Evolutionary conservation across 2,888 invertebrate species (phyloP), one percentile per base, ranked within the genome.

Genomic region (Drosophila cognata): DNA sequence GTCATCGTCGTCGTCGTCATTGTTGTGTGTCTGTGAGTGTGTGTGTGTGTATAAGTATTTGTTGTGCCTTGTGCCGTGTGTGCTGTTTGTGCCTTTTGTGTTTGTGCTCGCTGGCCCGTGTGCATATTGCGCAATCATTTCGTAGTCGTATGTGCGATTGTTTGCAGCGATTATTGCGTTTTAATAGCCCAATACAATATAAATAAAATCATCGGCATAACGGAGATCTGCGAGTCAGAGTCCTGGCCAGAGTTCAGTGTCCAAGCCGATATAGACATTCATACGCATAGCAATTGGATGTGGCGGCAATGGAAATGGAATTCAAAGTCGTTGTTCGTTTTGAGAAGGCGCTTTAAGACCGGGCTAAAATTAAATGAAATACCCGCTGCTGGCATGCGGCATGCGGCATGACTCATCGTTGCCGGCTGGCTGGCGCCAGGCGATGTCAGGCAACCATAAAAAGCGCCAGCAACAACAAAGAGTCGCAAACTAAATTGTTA

Each of bases 91-190:
- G 64, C 31, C 35, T 62, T 38, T 61, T 65, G 61, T 63, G 63
- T n/a, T 62, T 68, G 65, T 79, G 81, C 68, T 84, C 85, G 85
- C 56, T 89, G 82, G 79, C 43, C 88, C 74, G 88, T 88, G 88
- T 85, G 77, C 77, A 88, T 89, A 89, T 85, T 85, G 84, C 84
- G 84, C 84, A 85, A 85, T 85, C 87, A 84, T 79, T 79, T 57
- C 59, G 71, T 67, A 53, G 62, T 69, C 51, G 71, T 59, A 63
- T 74, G 64, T 64, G 80, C 87, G 71, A 81, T 81, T 84, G 81
- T 80, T 71, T 66, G 77, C 21, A 63, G 60, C 88, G 74, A 87
- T 84, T 88, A 84, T 81, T 76, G 59, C 59, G 69, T 76, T 84
- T 89, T 84, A 84, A 87, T 84, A 81, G 79, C 70, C 78, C 87